Conservation (phyloP, 2,888 invertebrate species). For the Archaeoteleia sp. region DNA sequence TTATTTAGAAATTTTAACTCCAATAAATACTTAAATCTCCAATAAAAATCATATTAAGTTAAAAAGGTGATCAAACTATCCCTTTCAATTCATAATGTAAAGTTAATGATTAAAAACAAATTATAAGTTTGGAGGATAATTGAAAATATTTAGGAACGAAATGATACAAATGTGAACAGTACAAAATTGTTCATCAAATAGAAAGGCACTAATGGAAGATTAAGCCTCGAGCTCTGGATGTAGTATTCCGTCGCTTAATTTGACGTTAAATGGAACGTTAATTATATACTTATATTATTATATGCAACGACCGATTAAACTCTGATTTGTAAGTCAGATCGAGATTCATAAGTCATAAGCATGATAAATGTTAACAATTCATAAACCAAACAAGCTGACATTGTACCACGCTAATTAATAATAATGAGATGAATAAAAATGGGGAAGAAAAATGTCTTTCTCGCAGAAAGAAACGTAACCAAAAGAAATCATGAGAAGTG, state of each 20-base stretch:
- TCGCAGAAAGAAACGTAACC: neutral
- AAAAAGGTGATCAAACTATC: too few species aligned
- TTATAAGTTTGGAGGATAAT: too few species aligned
- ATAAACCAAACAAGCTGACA: slow-evolving; percentile 27
- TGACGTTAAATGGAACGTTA: slow-evolving; percentile 52
- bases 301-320: slow-evolving; percentile 28
- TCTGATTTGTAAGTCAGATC: too few species aligned
- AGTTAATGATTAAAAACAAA: too few species aligned
- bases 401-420: neutral
- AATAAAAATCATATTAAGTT: too few species aligned
- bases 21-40: too few species aligned
- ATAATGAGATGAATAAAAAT: neutral
- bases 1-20: too few species aligned
- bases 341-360: neutral
- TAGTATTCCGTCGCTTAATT: slow-evolving; percentile 42
- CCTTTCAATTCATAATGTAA: slow-evolving; percentile 4
- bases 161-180: slow-evolving; percentile 16
- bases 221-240: slow-evolving; percentile 51
- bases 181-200: slow-evolving; percentile 24
- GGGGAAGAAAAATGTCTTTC: neutral
- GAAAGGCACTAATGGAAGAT: slow-evolving; percentile 45
- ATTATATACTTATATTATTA: slow-evolving; percentile 45
- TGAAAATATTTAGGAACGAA: too few species aligned
- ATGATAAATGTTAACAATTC: slow-evolving; percentile 25
- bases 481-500: neutral